Evolutionary conservation across 2,113 vertebrate genomes (phyloP).

Genomic region (Diphyllodes magnificus): DNA sequence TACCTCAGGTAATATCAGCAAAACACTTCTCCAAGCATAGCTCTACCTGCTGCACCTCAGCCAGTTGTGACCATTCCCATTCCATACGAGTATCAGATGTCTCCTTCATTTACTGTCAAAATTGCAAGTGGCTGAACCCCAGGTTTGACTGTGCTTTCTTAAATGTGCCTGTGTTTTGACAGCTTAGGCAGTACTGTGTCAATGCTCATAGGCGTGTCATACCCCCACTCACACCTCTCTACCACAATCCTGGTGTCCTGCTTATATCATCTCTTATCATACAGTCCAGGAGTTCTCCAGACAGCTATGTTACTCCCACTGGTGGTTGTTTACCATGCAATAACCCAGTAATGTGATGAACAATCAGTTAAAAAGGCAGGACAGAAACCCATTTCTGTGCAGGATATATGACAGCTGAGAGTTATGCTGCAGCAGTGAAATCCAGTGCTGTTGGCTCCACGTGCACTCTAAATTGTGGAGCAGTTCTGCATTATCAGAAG

Average conservation of each 20-base stretch:
- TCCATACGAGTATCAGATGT: rapidly evolving
- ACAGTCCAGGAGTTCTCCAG: neutral
- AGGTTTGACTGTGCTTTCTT: neutral
- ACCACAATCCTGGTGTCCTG: neutral
- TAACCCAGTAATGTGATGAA: neutral
- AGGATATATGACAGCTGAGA: neutral
- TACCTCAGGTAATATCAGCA: neutral
- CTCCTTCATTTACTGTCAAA: neutral
- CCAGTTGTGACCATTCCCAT: neutral
- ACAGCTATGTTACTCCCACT: neutral
- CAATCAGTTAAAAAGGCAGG: neutral
- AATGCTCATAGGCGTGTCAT: neutral
- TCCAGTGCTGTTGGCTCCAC: neutral
- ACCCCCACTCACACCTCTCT: neutral
- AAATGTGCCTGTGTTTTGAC: neutral
- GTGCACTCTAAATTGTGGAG: neutral
- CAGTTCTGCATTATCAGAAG: neutral
- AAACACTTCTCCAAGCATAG: neutral
- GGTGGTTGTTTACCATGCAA: neutral
- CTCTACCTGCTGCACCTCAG: neutral
- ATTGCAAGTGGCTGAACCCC: neutral
- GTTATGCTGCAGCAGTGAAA: neutral
- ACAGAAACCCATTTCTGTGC: neutral
- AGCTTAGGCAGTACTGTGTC: neutral
- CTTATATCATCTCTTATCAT: neutral